These are phyloP conservation scores for Megalops atlanticus DNA, from an alignment of 2,113 vertebrate genomes.

Conservation along the genomic window DNA sequence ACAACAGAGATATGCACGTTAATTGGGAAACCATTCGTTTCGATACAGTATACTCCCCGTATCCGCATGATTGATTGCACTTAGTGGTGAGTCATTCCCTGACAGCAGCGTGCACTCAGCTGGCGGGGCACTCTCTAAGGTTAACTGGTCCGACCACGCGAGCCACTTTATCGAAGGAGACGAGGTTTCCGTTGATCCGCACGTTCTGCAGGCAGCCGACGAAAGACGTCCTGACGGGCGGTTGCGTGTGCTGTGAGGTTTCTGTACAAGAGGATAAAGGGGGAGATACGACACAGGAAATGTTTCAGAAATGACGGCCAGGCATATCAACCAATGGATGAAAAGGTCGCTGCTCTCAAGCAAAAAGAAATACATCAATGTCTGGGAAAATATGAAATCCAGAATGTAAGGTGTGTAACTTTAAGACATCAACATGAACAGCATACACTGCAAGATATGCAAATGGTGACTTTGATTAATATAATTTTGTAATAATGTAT, in stretches of 20 bases:
- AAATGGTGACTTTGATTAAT: too few species aligned
- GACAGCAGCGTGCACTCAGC: constrained; percentile 63
- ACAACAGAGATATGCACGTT: constrained; percentile 37
- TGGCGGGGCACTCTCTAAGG: constrained; percentile 79
- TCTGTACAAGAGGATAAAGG: constrained; percentile 39
- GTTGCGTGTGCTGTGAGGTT: constrained; percentile 4
- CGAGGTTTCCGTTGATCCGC: constrained; percentile 69
- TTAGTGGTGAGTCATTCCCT: constrained; percentile 53
- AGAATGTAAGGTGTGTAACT: too few species aligned
- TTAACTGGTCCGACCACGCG: constrained; percentile 77
- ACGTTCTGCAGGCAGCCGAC: constrained; percentile 83
- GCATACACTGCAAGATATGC: too few species aligned
- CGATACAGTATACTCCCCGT: constrained; percentile 2
- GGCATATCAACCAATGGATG: not conserved
- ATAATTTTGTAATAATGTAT: too few species aligned
- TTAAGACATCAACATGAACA: too few species aligned
- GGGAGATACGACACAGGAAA: too few species aligned
- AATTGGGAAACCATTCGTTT: constrained; percentile 39
- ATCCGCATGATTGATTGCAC: constrained; percentile 63
- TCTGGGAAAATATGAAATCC: too few species aligned
- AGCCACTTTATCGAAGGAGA: constrained; percentile 69
- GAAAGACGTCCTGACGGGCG: constrained; percentile 75
- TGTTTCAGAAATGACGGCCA: too few species aligned
- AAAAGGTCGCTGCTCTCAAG: too few species aligned
- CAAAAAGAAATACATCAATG: too few species aligned